A percentile compares a stretch with the other conserved stretches of the same genome.
These are phyloP conservation scores for Pocillopora meandrina DNA, from an alignment of 92 coral and sea anemone genomes.

Conservation along the genomic window DNA sequence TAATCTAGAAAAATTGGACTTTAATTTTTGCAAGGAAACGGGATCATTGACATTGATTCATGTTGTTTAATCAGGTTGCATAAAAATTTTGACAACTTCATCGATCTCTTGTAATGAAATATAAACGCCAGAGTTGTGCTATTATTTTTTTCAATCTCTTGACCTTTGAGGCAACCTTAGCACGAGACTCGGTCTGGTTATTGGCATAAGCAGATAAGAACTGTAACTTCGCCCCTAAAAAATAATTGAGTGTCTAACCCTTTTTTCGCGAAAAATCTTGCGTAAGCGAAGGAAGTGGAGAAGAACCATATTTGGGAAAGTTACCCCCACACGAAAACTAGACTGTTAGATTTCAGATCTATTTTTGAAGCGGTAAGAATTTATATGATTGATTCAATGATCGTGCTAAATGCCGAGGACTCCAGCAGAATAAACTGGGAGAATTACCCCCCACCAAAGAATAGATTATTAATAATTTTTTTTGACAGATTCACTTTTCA, in stretches of 20 bases:
- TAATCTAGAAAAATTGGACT: too few species aligned
- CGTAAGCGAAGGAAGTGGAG: too few species aligned
- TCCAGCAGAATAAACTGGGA: too few species aligned
- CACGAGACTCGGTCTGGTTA: not conserved
- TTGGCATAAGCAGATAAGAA: not conserved
- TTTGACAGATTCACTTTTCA: not conserved
- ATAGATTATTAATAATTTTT: too few species aligned
- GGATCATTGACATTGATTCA: not conserved
- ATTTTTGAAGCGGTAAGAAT: not conserved
- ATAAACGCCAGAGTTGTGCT: not conserved
- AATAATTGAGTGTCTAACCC: not conserved
- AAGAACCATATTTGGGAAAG: too few species aligned
- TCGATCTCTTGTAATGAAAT: conserved; percentile 4
- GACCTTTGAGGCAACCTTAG: conserved; percentile 17
- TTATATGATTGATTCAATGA: not conserved
- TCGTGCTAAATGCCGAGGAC: not conserved
- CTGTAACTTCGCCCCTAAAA: not conserved
- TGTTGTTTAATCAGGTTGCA: not conserved
- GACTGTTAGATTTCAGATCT: not conserved
- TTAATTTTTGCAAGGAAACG: too few species aligned
- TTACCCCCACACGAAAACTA: too few species aligned
- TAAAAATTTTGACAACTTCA: conserved; percentile 19
- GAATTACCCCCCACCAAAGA: too few species aligned
- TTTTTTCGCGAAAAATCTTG: not conserved
- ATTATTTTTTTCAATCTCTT: not conserved